Base-by-base conservation (phyloP, 1,140 invertebrate genomes). In the Drosophila sp. region DNA sequence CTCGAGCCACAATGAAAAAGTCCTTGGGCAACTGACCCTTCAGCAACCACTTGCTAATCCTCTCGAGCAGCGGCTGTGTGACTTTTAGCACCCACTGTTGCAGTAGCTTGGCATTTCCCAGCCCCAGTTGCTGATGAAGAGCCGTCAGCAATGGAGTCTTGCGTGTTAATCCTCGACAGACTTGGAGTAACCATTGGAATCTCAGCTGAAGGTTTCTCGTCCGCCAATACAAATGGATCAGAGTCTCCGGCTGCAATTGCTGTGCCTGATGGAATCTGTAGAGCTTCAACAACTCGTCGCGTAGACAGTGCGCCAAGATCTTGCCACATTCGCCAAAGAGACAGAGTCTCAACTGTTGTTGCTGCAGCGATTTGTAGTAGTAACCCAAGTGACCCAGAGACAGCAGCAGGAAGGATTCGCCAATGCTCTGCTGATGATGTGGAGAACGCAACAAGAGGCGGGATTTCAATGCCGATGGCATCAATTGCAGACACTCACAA, bases 351-450 rank as follows among this genome's bases (percentile, higher is more conserved):
- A 11, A 0, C 6, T 16, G 13, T 21, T 72, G 54, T 1, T 56
- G 16, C 7, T 64, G 43, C 29, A 82, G 18, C 0, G 13, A 13
- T 0, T 36, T 34, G 34, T 87, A 87, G 1, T 51, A 40, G 38
- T 59, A 66, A 2, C 81, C 81, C 36, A 87, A 27, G 8, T 76
- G 54, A 1, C 63, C 78, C 6, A 86, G 9, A 0, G 27, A 11
- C 5, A 87, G 7, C 6, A 86, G 41, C 11, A 86, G 7, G 21
- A 63, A 86, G 4, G 78, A 81, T 7, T 81, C 78, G 29, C 75
- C 67, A 0, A 86, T 25, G 11, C 27, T 76, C 3, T 32, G 36
- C 70, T 87, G 81, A 11, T 81, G 66, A 4, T 72, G 66, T 3
- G 78, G 82, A 3, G 25, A 69, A 5, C 81, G 71, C n/a, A 86